A percentile compares a stretch with the other conserved stretches of the same genome.
Evolutionary conservation across 2,113 vertebrate genomes (phyloP).

Genomic region (Orientallactaga bullata): DNA sequence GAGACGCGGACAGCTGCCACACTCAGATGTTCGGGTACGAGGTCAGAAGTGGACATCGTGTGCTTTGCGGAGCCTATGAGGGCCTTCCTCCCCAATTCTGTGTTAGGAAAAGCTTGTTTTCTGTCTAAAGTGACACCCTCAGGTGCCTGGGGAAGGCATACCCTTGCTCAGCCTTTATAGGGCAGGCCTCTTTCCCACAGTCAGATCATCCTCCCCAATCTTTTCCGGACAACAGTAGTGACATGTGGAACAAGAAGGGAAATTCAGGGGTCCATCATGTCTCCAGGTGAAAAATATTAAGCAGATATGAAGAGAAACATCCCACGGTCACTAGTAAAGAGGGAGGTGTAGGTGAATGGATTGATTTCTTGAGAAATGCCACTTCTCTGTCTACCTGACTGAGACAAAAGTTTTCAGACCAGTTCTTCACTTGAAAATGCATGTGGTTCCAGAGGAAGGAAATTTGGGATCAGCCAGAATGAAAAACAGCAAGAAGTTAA

Average conservation of each 20-base stretch:
- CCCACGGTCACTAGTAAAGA: not conserved
- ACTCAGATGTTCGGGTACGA: too few relatives aligned
- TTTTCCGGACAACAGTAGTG: not conserved
- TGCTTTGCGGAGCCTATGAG: too few relatives aligned
- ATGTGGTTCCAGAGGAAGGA: not conserved
- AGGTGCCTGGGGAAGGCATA: not conserved
- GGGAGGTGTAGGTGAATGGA: not conserved
- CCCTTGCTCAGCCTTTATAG: not conserved
- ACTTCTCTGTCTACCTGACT: not conserved
- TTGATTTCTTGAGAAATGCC: not conserved
- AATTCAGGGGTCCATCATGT: not conserved
- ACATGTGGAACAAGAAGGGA: not conserved
- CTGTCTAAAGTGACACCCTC: constrained; percentile 2
- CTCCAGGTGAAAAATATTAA: not conserved
- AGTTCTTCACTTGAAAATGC: not conserved
- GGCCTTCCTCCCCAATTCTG: too few relatives aligned
- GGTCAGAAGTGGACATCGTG: too few relatives aligned
- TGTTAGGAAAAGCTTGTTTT: constrained; percentile 12
- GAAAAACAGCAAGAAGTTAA: not conserved
- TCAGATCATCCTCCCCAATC: not conserved
- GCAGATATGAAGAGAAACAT: constrained; percentile 2
- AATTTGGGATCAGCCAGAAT: not conserved
- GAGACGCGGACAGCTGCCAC: too few relatives aligned
- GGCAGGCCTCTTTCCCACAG: not conserved
- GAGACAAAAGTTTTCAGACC: not conserved